Conservation (phyloP, 2,113 vertebrate genomes). For the Strix uralensis region DNA sequence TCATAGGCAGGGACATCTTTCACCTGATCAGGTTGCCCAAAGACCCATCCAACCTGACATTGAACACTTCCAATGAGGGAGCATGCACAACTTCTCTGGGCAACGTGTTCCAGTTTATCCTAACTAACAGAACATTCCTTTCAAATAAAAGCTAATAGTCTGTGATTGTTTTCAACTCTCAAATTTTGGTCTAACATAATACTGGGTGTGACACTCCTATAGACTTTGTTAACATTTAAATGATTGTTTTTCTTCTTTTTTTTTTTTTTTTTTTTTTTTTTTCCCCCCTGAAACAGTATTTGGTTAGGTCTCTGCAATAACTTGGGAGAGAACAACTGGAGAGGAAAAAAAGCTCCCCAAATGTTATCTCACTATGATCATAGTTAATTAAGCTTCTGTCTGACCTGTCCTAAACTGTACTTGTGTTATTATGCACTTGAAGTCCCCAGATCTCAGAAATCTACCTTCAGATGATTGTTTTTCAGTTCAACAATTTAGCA, state of each 20-base stretch:
- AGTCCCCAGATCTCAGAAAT: neutral
- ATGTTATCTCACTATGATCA: neutral
- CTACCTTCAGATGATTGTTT: neutral
- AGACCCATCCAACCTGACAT: neutral
- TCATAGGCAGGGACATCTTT: neutral
- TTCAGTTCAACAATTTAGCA: neutral
- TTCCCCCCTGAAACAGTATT: neutral
- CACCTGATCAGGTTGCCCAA: neutral
- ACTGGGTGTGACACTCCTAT: neutral
- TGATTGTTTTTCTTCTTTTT: neutral
- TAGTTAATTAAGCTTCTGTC: neutral
- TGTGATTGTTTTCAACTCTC: neutral
- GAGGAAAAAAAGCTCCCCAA: neutral
- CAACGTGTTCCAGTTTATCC: neutral
- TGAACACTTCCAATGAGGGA: neutral
- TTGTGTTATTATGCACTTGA: neutral
- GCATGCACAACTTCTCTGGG: neutral
- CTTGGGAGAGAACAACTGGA: neutral
- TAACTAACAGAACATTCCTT: neutral
- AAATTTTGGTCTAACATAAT: neutral
- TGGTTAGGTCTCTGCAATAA: neutral
- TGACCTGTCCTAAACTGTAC: neutral
- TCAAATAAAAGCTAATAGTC: neutral
- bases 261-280: neutral
- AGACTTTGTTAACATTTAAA: neutral